Conservation (phyloP, 2,113 vertebrate genomes). For the Sinocyclocheilus anshuiensis region DNA sequence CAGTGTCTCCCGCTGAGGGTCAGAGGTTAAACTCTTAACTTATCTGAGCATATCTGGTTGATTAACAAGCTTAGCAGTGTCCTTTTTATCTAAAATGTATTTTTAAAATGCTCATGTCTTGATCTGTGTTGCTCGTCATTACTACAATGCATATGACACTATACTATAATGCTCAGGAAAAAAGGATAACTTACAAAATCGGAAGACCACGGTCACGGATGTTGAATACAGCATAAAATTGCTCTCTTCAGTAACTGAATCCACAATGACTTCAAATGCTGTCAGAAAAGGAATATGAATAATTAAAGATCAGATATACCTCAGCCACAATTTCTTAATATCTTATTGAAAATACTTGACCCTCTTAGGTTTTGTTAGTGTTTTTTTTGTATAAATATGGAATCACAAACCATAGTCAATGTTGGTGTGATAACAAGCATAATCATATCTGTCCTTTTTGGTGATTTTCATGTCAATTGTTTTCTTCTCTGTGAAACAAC, state of each 20-base stretch:
- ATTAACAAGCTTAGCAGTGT: not conserved
- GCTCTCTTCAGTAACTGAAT: conserved; percentile 56
- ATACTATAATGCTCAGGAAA: no score
- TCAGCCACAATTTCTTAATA: no score
- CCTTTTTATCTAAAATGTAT: not conserved
- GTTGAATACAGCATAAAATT: conserved; percentile 70
- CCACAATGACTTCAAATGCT: conserved; percentile 65
- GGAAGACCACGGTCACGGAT: conserved; percentile 58
- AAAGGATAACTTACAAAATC: conserved; percentile 54
- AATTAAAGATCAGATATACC: no score
- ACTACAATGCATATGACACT: not conserved
- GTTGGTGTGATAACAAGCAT: conserved; percentile 69
- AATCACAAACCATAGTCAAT: conserved; percentile 73
- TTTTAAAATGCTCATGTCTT: not conserved
- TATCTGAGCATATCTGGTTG: no score
- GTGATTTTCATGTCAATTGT: conserved; percentile 27
- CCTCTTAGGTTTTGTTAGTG: not conserved
- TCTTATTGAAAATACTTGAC: no score
- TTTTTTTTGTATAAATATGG: not conserved
- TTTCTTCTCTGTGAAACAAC: conserved; percentile 68
- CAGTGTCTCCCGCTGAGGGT: conserved; percentile 60
- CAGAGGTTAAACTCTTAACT: conserved; percentile 11
- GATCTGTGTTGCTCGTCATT: not conserved
- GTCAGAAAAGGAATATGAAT: not conserved
- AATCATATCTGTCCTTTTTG: conserved; percentile 42